Evolutionary conservation across 2,888 invertebrate species (phyloP).

Genomic region (Ophion ellenae): DNA sequence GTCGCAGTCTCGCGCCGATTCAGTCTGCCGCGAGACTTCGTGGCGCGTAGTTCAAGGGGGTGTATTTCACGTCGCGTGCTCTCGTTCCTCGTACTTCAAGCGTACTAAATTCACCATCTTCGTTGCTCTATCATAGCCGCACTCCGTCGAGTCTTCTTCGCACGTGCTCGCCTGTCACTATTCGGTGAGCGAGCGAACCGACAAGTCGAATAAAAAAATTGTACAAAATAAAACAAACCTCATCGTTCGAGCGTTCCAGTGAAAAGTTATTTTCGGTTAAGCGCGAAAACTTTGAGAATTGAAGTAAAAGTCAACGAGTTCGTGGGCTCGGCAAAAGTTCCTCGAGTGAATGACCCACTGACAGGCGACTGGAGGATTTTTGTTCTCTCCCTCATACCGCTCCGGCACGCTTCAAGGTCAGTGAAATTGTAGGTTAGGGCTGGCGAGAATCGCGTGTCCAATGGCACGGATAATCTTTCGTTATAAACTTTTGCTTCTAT

Average conservation of each 20-base stretch:
- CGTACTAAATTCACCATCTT: constrained; percentile 20
- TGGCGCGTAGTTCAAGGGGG: constrained; percentile 63
- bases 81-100: neutral
- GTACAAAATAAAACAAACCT: neutral
- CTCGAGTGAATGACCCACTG: neutral
- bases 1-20: constrained; percentile 59
- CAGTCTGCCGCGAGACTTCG: constrained; percentile 71
- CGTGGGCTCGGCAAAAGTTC: neutral
- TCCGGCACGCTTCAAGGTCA: constrained; percentile 13
- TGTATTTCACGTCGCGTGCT: constrained; percentile 13
- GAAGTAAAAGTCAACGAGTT: neutral
- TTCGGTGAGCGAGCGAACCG: neutral
- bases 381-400: neutral
- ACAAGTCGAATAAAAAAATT: neutral
- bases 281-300: neutral
- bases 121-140: neutral
- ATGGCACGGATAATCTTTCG: neutral
- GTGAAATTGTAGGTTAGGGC: constrained; percentile 6
- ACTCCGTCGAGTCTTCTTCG: neutral
- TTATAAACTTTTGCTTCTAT: neutral
- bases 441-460: neutral
- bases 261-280: neutral
- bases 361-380: neutral
- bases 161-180: constrained; percentile 13
- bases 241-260: neutral